Base-by-base conservation (phyloP, 1,140 invertebrate species). In the Thaumetopoea pityocampa region DNA sequence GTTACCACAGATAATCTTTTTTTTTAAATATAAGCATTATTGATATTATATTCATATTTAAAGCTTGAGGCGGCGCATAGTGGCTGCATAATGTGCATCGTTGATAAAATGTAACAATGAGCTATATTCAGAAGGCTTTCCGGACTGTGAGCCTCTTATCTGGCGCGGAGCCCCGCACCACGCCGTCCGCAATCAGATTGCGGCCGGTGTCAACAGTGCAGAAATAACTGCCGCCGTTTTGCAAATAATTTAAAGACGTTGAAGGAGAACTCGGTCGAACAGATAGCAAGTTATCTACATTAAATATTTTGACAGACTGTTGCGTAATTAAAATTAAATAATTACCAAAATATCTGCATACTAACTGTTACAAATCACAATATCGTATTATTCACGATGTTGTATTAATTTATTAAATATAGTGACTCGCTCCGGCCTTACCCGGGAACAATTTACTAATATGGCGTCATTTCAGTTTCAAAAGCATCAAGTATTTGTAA, bases 131-230 rank as follows among this genome's bases (percentile, higher is more conserved):
- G 16, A 22, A 42, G 32, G 38, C 32, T 6, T 7, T 8, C 9
- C 14, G 12, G 30, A 24, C 37, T 29, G 14, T 17, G 50, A 43
- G 44, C 34, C 29, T 41, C 42, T 50, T 56, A 56, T 56, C 53
- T 5, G 15, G 28, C 18, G 46, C 14, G 27, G 12, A 22, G 17
- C 17, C 23, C 5, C n/a, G 15, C 33, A 17, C 2, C 32, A 15
- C 42, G 16, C 36, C 42, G 8, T 23, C 46, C 56, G 17, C 44
- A 54, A 59, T 59, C 51, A 40, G 51, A 54, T 54, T 48, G 48
- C 28, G 29, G 32, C 32, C 8, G 5, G 37, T 29, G 38, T 42
- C 46, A 42, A 42, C 38, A 42, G 2, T 24, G 30, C 37, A 35
- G 30, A 30, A 46, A 48, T 41, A 44, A 36, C 41, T 44, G 18